Conservation (phyloP, 2,113 vertebrate species). For the Narcine bancroftii region DNA sequence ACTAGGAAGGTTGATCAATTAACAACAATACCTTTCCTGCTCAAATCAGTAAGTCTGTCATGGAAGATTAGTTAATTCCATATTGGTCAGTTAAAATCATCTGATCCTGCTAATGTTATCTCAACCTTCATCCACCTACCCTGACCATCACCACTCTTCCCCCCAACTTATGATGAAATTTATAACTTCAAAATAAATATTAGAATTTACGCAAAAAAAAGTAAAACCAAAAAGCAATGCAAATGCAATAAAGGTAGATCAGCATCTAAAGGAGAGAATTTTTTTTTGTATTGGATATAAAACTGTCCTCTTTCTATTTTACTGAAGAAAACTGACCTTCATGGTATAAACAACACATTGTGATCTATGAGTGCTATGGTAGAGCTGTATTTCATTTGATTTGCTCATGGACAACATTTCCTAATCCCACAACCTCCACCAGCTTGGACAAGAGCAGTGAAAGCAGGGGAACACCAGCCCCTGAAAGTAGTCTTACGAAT, state of each 20-base stretch:
- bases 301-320: background rate
- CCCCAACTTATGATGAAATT: no score
- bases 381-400: background rate
- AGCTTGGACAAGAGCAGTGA: no score
- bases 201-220: background rate
- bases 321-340: background rate
- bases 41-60: background rate
- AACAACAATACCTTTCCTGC: background rate
- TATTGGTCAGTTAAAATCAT: background rate
- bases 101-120: background rate
- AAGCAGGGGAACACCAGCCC: no score
- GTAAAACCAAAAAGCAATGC: background rate
- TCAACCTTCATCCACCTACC: background rate
- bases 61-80: background rate
- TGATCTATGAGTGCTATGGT: background rate
- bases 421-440: no score
- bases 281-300: background rate
- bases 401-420: no score
- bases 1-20: background rate
- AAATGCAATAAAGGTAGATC: background rate
- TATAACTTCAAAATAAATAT: background rate
- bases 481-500: no score
- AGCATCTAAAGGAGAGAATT: background rate
- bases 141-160: background rate
- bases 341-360: background rate